Percentiles rank a stretch among this genome's conserved stretches.
These are phyloP conservation scores for Pseudorectes ferrugineus DNA, from an alignment of 2,113 vertebrate species.

Conservation along the genomic window DNA sequence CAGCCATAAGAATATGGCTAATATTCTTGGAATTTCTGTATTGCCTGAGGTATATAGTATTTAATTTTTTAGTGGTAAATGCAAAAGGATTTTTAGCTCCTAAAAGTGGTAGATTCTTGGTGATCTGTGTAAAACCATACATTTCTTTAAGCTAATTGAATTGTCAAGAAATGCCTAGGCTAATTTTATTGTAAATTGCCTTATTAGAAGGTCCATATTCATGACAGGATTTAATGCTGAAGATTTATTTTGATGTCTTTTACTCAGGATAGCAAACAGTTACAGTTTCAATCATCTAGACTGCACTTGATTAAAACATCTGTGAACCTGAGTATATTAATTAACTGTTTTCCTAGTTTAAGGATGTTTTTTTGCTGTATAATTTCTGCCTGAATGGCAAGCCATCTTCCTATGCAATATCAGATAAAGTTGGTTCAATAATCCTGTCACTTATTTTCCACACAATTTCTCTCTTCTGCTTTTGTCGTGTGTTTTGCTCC, in stretches of 20 bases:
- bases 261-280: background rate
- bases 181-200: background rate
- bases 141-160: background rate
- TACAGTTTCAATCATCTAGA: background rate
- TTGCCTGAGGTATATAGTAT: background rate
- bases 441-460: background rate
- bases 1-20: background rate
- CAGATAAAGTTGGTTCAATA: background rate
- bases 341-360: background rate
- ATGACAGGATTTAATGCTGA: background rate
- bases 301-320: background rate
- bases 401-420: background rate
- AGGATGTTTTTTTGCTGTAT: background rate
- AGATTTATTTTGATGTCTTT: background rate
- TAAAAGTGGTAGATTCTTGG: background rate
- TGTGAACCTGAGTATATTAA: background rate
- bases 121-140: background rate
- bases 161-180: background rate
- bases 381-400: background rate
- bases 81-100: background rate
- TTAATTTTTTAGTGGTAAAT: background rate
- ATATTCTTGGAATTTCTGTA: background rate
- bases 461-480: background rate
- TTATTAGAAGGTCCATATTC: background rate
- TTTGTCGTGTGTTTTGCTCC: background rate